Evolutionary conservation across 2,888 invertebrate genomes (phyloP).

Genomic region (Deilephila elpenor): DNA sequence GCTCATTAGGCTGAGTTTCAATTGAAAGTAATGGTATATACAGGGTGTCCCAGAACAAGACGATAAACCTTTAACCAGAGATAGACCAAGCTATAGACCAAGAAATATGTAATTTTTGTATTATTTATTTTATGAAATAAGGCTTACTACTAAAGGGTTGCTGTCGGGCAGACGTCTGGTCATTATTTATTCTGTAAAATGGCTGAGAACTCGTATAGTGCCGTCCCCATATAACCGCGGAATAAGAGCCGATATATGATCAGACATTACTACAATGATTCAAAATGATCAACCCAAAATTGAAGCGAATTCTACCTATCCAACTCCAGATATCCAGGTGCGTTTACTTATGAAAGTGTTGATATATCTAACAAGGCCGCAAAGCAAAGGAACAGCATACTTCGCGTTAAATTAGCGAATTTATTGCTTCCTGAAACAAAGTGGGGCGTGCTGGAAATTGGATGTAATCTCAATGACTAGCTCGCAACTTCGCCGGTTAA

Average conservation of each 20-base stretch:
- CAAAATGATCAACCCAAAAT: neutral
- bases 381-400: slow-evolving; percentile 25
- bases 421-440: slow-evolving; percentile 60
- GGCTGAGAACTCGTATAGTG: too few species aligned
- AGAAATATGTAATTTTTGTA: too few species aligned
- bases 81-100: too few species aligned
- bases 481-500: slow-evolving; percentile 53
- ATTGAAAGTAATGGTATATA: too few species aligned
- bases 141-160: too few species aligned
- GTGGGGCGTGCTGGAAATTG: slow-evolving; percentile 53
- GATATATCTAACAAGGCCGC: neutral
- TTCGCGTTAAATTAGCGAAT: slow-evolving; percentile 50
- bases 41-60: too few species aligned
- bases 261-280: too few species aligned
- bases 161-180: too few species aligned
- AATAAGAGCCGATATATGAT: neutral
- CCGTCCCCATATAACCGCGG: too few species aligned
- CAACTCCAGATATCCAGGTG: neutral
- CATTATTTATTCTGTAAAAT: too few species aligned
- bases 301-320: neutral
- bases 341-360: neutral
- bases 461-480: slow-evolving; percentile 57
- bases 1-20: slow-evolving; percentile 6
- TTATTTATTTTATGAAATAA: too few species aligned
- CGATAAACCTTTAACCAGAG: too few species aligned